Conservation (phyloP, 2,797 vertebrate genomes). For the Syngnathus acus region DNA sequence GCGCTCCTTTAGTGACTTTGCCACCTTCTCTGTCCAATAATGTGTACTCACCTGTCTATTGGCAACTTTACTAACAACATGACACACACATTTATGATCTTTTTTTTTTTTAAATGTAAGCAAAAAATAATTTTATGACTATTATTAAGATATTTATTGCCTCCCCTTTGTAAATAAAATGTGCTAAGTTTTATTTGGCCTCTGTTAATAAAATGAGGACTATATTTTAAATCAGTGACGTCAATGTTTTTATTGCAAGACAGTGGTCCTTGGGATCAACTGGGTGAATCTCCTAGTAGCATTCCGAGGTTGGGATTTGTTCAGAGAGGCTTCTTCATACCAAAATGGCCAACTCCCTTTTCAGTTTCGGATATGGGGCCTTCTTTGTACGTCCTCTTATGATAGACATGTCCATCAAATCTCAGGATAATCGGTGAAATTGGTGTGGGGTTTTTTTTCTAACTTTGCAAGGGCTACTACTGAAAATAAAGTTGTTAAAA, state of each 20-base stretch:
- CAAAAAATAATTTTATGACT: constrained; percentile 81
- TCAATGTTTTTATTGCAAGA: neutral
- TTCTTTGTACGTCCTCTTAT: neutral
- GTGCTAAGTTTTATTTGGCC: constrained; percentile 79
- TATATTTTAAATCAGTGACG: constrained; percentile 67
- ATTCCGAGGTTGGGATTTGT: no score
- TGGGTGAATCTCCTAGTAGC: no score
- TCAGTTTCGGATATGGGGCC: neutral
- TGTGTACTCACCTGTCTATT: constrained; percentile 57
- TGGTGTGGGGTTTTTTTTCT: no score
- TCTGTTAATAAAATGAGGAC: constrained; percentile 82
- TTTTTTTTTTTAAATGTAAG: constrained; percentile 68
- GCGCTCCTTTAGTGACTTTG: neutral
- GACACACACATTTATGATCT: constrained; percentile 70
- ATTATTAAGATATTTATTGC: constrained; percentile 86
- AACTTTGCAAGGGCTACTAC: no score
- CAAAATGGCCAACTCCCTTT: no score
- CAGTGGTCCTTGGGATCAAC: neutral
- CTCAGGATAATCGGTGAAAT: no score
- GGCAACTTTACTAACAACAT: constrained; percentile 73
- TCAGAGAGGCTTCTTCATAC: no score
- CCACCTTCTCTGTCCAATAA: constrained; percentile 45
- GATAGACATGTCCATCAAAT: no score
- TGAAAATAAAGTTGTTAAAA: no score
- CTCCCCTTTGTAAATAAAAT: constrained; percentile 79